A percentile compares a stretch with the other conserved stretches of the same genome.
These are phyloP conservation scores for Leptosomus discolor DNA, from an alignment of 2,113 vertebrate genomes.

Conservation along the genomic window DNA sequence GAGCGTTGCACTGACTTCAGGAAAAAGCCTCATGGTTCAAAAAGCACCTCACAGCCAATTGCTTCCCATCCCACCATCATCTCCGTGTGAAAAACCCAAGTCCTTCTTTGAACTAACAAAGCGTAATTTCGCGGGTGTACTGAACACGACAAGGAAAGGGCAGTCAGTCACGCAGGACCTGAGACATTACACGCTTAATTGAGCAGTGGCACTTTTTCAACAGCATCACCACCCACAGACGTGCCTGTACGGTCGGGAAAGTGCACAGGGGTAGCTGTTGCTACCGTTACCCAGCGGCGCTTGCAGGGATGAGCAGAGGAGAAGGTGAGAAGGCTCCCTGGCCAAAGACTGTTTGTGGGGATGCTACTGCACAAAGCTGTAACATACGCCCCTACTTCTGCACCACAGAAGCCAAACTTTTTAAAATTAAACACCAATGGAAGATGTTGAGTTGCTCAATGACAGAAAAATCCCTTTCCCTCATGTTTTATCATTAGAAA, in stretches of 20 bases:
- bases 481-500: not conserved
- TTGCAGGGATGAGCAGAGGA: not conserved
- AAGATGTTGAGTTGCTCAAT: not conserved
- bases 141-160: not conserved
- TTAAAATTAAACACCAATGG: not conserved
- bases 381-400: fast-evolving
- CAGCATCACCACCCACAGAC: not conserved
- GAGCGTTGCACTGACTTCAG: not conserved
- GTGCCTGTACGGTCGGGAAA: not conserved
- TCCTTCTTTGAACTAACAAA: not conserved
- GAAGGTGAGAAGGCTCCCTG: not conserved
- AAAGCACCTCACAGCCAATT: not conserved
- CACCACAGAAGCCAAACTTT: not conserved
- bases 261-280: not conserved
- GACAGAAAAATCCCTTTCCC: not conserved
- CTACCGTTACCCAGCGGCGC: fast-evolving
- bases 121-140: not conserved
- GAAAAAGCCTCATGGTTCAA: not conserved
- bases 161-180: not conserved
- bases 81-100: not conserved
- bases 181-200: not conserved
- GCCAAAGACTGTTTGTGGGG: not conserved
- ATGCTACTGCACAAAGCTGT: not conserved
- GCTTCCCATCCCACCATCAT: not conserved
- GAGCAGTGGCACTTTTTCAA: not conserved